Base-by-base conservation (phyloP, 1,140 invertebrate species). In the Penaeus japonicus region DNA sequence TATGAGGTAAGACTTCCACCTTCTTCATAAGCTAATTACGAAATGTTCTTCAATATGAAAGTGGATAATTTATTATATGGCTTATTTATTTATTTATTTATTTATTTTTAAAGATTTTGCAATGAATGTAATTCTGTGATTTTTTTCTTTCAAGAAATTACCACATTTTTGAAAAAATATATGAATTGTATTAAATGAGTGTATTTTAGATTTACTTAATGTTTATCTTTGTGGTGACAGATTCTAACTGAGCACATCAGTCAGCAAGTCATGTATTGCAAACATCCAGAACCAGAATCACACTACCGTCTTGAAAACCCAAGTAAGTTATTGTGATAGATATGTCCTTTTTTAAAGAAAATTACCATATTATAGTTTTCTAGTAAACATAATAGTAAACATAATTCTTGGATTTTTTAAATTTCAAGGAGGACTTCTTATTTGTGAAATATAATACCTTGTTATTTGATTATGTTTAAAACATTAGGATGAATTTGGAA, bases 231-330 rank as follows among this genome's bases (percentile, higher is more conserved):
- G 62, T 70, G 30, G 62, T 70, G 62, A 39, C 91, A 96, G 95
- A 97, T 99, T 92, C 95, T 99, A 94, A 99, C 98, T 0, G 98
- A 99, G 93, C 96, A 98, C 92, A 98, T 99, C 89, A 97, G 96
- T 84, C 97, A 98, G 92, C 97, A 99, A 93, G 97, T 99, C 91
- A 93, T 98, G 30, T 97, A 97, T 92, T 96, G 96, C 17, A 95
- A 96, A 92, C 97, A 98, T 93, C 95, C 97, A 0, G 97, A 99
- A 92, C 97, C 98, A 32, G 98, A 99, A 92, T 97, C 96, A 77
- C 96, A 97, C 92, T 98, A 97, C 93, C 95, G 97, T 90, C 94
- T 99, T 86, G 98, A 99, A 94, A 99, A 99, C 94, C 98, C 98
- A 92, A 98, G 98, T 99, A 93, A 95, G 95, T 94, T 54, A 10